Conservation (phyloP, 1,140 invertebrate genomes). For the Medauroidea extradentata region DNA sequence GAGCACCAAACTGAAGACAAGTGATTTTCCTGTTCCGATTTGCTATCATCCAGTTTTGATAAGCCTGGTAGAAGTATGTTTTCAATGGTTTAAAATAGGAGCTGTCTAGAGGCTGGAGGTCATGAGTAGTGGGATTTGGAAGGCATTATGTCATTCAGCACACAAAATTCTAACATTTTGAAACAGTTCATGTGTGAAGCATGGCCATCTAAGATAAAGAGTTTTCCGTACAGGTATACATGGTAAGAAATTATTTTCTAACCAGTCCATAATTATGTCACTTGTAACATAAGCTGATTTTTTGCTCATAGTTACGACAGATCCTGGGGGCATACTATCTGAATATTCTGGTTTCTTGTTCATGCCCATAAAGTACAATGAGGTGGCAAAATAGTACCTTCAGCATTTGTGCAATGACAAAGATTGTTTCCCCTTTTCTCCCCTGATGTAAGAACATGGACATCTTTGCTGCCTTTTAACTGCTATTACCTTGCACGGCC, state of each 20-base stretch:
- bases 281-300: slow-evolving; percentile 39
- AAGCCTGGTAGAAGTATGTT: slow-evolving; percentile 24
- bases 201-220: slow-evolving; percentile 20
- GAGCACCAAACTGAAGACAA: neutral
- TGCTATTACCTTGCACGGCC: too few relatives aligned
- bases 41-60: slow-evolving; percentile 41
- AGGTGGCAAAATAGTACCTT: slow-evolving; percentile 22
- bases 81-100: slow-evolving; percentile 32
- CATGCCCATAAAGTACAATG: too few relatives aligned
- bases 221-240: slow-evolving; percentile 23
- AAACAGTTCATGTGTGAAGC: slow-evolving; percentile 16
- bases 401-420: slow-evolving; percentile 20
- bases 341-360: slow-evolving; percentile 26
- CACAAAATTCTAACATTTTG: slow-evolving; percentile 25
- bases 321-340: slow-evolving; percentile 30
- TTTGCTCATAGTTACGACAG: slow-evolving; percentile 31
- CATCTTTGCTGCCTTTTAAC: too few relatives aligned
- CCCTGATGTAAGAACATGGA: too few relatives aligned
- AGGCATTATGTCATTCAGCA: slow-evolving; percentile 29
- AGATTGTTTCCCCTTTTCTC: neutral
- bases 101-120: slow-evolving; percentile 31
- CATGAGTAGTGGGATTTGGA: slow-evolving; percentile 29
- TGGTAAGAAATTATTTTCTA: slow-evolving; percentile 18
- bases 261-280: slow-evolving; percentile 40
- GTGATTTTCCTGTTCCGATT: slow-evolving; percentile 19